Evolutionary conservation across 1,140 invertebrate genomes (phyloP).

Genomic region (Drosophila suzukii): DNA sequence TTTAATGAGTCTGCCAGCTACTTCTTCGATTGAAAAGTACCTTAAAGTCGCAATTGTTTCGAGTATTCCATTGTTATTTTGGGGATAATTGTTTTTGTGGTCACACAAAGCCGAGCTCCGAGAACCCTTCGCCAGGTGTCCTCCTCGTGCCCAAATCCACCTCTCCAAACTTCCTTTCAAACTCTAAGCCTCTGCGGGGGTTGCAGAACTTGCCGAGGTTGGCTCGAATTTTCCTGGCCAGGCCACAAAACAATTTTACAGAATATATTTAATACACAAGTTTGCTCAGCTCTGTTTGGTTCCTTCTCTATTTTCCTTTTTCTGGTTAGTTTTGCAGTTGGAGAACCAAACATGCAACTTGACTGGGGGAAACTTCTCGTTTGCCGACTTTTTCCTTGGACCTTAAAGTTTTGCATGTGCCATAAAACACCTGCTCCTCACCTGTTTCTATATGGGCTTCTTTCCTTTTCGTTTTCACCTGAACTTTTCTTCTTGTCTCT

Average conservation of each 20-base stretch:
- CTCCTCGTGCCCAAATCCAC: conserved; percentile 5
- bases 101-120: not conserved
- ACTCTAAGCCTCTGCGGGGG: conserved; percentile 1
- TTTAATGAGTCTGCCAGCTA: no score
- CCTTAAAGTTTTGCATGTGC: conserved; percentile 57
- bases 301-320: not conserved
- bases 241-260: conserved; percentile 72
- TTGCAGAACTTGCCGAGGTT: conserved; percentile 24
- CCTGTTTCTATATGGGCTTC: conserved; percentile 1
- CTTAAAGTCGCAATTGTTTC: conserved; percentile 1
- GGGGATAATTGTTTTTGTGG: conserved; percentile 37
- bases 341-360: conserved; percentile 44
- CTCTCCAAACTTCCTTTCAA: conserved; percentile 5
- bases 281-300: conserved; percentile 29
- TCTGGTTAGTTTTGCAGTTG: conserved; percentile 2
- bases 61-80: conserved; percentile 28
- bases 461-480: conserved; percentile 23
- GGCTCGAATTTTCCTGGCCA: conserved; percentile 37
- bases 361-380: conserved; percentile 5
- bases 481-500: conserved; percentile 1
- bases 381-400: conserved; percentile 20
- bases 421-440: conserved; percentile 15
- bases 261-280: conserved; percentile 78
- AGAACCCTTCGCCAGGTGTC: conserved; percentile 12
- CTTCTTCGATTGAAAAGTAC: not conserved